Evolutionary conservation across 1,140 invertebrate genomes (phyloP).

Genomic region (Oryctes rhinoceros): DNA sequence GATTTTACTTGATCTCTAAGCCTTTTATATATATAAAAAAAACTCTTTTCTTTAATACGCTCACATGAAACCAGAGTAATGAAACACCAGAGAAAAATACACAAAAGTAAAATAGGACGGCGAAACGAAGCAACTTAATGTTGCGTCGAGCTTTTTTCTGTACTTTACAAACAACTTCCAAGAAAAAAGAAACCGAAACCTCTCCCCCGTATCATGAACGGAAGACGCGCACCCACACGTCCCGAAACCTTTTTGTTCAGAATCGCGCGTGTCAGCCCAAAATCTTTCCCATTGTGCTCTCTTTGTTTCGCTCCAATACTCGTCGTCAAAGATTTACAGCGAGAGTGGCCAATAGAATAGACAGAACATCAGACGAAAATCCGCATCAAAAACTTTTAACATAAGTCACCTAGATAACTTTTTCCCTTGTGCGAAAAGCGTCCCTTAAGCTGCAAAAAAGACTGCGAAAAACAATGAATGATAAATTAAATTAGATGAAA

Average conservation of each 20-base stretch:
- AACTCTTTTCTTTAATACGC: no score
- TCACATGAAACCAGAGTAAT: no score
- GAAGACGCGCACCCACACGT: neutral
- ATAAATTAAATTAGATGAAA: neutral
- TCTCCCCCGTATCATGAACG: neutral
- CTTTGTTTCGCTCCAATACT: neutral
- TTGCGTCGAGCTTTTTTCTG: neutral
- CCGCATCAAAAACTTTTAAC: conserved; percentile 2
- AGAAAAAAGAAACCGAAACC: neutral
- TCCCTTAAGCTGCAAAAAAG: neutral
- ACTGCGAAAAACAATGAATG: neutral
- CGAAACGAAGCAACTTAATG: neutral
- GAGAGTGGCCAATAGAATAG: neutral
- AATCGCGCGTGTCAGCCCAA: conserved; percentile 12
- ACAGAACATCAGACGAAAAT: neutral
- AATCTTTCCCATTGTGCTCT: neutral
- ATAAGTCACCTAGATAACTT: conserved; percentile 17
- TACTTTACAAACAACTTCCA: neutral
- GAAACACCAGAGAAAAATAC: no score
- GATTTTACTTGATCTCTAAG: no score
- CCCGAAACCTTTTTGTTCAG: conserved; percentile 2
- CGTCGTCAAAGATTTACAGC: conserved; percentile 3
- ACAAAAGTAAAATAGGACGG: neutral
- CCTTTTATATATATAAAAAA: no score
- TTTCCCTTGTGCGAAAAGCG: neutral